Base-by-base conservation (phyloP, 2,113 vertebrate species). In the Calidris pygmaea region DNA sequence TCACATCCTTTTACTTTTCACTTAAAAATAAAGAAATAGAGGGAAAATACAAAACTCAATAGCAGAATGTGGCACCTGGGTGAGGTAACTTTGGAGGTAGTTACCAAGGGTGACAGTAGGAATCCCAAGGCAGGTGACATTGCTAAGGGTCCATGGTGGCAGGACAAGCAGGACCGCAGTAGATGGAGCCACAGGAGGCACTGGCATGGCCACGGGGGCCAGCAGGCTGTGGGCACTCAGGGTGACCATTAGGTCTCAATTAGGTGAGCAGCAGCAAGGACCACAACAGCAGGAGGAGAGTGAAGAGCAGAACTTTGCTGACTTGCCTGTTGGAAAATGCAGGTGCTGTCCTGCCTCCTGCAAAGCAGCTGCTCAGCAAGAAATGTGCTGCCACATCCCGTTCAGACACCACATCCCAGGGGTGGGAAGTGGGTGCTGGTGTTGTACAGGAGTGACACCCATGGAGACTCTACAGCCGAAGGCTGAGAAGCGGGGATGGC, bases 381-480 rank as follows among this genome's bases (percentile, higher is more conserved):
- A 73, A 21, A 41, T 71, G 45, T 7, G 26, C 82, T 74, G 56
- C 7, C 2, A 3, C 6, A 12, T 2, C 71, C 91, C 6, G 0
- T 26, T 21, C 3, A 1, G 82, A 48, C 79, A 59, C 47, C n/a
- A 53, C 15, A 30, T 29, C 9, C 53, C 53, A 18, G 53, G 63
- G 29, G 16, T 20, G 23, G 79, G 71, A 60, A 32, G 10, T 0
- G 10, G 60, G 8, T 47, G n/a, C 55, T 4, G 4, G 39, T 1
- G 0, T 7, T 9, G 17, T 37, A 4, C 43, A 19, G 14, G 35
- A 50, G 7, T 15, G 41, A 63, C 41, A 7, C 50, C 24, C 60
- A 21, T 0, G 0, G 9, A 34, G 27, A 58, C 27, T 7, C 84
- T 9, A 7, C 15, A 53, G 72, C 21, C 70, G 8, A 10, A 85